Conservation (phyloP, 2,797 vertebrate species). For the Sarcophilus harrisii region DNA sequence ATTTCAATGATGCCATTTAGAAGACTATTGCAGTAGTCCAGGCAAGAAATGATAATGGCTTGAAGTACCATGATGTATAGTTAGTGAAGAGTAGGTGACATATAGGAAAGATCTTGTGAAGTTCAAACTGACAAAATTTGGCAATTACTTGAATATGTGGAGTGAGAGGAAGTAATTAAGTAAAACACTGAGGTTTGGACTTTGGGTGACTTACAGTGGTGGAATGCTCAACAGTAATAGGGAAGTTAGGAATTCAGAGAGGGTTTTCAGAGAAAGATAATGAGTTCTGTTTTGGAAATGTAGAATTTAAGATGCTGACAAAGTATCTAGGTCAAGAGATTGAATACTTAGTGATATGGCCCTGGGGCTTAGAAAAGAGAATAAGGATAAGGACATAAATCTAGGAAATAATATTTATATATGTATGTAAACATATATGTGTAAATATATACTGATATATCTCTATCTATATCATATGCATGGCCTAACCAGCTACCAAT, state of each 20-base stretch:
- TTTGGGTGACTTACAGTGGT: background rate
- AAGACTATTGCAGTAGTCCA: background rate
- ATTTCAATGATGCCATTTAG: background rate
- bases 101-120: background rate
- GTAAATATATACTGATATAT: background rate
- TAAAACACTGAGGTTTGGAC: background rate
- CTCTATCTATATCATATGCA: background rate
- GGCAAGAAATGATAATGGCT: background rate
- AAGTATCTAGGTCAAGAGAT: background rate
- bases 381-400: background rate
- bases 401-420: background rate
- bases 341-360: background rate
- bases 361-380: background rate
- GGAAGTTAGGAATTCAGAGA: background rate
- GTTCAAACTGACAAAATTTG: background rate
- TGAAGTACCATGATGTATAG: background rate
- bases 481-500: background rate
- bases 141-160: background rate
- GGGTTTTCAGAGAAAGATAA: background rate
- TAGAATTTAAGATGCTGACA: background rate
- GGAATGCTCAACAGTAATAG: background rate
- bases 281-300: background rate
- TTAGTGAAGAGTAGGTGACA: background rate
- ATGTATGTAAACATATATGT: background rate
- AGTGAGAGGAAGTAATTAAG: background rate